A percentile compares a stretch with the other conserved stretches of the same genome.
Conservation (phyloP, 1,140 invertebrate genomes). For the Ylistrum balloti region DNA sequence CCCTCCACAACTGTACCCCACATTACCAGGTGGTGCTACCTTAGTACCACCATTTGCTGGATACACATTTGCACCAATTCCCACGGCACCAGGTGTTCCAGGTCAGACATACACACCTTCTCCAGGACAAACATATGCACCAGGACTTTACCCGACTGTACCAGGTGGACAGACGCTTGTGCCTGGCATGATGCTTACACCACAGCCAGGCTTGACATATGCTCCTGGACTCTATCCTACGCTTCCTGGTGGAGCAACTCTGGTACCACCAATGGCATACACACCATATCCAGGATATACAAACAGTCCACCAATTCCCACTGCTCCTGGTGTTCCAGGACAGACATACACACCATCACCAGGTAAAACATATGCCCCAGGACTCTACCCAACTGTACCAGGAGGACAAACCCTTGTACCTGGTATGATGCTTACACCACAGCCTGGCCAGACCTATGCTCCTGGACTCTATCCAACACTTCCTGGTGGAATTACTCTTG, state of each 20-base stretch:
- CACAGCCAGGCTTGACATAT: slow-evolving; percentile 50
- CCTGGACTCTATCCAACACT: too few relatives aligned
- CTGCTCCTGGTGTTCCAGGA: slow-evolving; percentile 45
- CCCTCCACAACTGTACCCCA: slow-evolving; percentile 55
- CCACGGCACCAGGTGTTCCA: not conserved
- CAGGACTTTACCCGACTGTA: slow-evolving; percentile 50
- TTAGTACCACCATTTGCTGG: slow-evolving; percentile 44
- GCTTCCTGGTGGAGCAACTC: slow-evolving; percentile 32
- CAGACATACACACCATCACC: slow-evolving; percentile 42
- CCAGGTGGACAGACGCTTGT: slow-evolving; percentile 43
- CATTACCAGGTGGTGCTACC: not conserved
- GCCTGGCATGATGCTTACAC: slow-evolving; percentile 49
- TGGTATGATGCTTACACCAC: too few relatives aligned
- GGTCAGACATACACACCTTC: slow-evolving; percentile 46
- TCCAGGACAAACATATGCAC: slow-evolving; percentile 58
- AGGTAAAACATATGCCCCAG: too few relatives aligned
- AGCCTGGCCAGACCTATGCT: too few relatives aligned
- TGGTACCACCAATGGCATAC: not conserved
- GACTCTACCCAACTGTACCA: too few relatives aligned
- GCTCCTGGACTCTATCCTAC: slow-evolving; percentile 54
- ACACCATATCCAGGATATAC: slow-evolving; percentile 51
- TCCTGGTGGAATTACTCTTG: too few relatives aligned
- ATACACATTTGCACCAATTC: not conserved
- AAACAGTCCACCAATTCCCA: slow-evolving; percentile 45
- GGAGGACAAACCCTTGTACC: too few relatives aligned